phyloP scores from a whole-genome alignment of 2,113 vertebrate species.

The Corvus moneduloides region DNA sequence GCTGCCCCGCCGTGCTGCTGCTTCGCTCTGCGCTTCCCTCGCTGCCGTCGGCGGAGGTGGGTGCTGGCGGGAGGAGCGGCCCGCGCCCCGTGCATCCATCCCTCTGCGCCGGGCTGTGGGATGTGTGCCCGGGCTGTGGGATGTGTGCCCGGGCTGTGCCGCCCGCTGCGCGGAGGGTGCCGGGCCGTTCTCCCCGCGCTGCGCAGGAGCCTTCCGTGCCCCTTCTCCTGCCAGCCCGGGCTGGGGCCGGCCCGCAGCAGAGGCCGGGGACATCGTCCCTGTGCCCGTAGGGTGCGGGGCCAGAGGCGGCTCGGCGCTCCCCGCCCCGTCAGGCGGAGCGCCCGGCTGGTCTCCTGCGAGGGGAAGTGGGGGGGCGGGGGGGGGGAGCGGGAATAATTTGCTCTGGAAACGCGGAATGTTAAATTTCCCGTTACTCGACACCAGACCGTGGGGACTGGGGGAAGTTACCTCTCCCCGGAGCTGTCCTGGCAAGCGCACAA shows the following conservation, averaged over 20 bases:
- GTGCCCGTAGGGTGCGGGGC: neutral
- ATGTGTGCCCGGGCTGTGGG: too few relatives aligned
- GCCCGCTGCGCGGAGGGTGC: neutral
- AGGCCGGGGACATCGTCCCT: accelerated
- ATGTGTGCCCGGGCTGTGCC: neutral
- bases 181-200: accelerated
- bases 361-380: neutral
- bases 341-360: neutral
- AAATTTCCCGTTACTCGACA: neutral
- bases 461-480: neutral
- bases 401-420: neutral
- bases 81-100: neutral
- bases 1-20: neutral
- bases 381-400: neutral
- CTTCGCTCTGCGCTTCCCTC: neutral
- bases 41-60: neutral
- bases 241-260: too few relatives aligned
- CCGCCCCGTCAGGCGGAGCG: neutral
- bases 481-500: constrained; percentile 19
- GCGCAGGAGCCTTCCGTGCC: accelerated
- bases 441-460: neutral
- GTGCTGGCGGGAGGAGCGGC: neutral
- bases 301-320: neutral
- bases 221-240: accelerated
- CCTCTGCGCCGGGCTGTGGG: too few relatives aligned